Percentiles rank a stretch among this genome's conserved stretches.
Conservation (phyloP, 2,113 vertebrate genomes). For the Montifringilla adamsi region DNA sequence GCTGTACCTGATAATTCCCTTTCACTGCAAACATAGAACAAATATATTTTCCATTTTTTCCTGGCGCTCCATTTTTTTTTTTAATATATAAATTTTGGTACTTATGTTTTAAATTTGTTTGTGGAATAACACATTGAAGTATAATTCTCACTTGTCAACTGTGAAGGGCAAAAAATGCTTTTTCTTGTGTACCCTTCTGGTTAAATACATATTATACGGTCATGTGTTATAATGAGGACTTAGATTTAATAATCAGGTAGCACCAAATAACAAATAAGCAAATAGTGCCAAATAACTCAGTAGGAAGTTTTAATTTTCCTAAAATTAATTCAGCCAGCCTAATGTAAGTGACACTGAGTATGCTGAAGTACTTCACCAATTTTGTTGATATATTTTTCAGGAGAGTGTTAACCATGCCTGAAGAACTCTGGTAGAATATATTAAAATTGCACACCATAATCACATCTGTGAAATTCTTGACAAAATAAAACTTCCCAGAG, state of each 20-base stretch:
- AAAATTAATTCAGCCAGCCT: not conserved
- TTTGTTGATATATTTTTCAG: constrained; percentile 39
- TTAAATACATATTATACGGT: not conserved
- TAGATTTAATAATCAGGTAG: not conserved
- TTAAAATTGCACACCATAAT: constrained; percentile 53
- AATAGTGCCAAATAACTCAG: not conserved
- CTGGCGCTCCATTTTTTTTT: not conserved
- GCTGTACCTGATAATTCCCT: not conserved
- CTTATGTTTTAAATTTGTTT: not conserved
- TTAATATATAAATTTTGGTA: not conserved
- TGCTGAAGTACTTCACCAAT: constrained; percentile 9
- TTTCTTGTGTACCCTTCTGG: not conserved
- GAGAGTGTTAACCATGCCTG: constrained; percentile 29
- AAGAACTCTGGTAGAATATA: constrained; percentile 33
- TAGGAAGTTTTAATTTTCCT: constrained; percentile 1
- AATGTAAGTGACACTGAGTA: not conserved
- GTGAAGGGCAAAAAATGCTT: not conserved
- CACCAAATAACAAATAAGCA: not conserved
- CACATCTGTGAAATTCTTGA: constrained; percentile 56
- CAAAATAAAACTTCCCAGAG: constrained; percentile 51
- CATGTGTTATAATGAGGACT: not conserved
- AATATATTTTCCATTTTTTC: not conserved
- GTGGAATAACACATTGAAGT: not conserved
- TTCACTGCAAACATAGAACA: not conserved
- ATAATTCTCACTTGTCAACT: not conserved